phyloP scores from a whole-genome alignment of 2,113 vertebrate species.

The Daubentonia madagascariensis region DNA sequence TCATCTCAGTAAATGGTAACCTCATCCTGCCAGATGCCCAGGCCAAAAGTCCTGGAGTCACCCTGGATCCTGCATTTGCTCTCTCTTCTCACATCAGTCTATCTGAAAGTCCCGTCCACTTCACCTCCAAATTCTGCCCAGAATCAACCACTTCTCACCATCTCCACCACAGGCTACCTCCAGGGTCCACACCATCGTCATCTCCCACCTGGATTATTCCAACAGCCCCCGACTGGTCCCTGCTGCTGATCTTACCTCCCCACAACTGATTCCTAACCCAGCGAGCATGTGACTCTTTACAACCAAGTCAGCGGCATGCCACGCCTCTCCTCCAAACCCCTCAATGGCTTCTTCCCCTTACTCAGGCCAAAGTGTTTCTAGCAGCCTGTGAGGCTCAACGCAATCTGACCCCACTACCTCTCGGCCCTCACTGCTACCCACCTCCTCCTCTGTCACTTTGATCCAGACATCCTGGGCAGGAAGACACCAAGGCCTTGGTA shows the following conservation, averaged over 20 bases:
- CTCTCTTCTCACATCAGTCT: not conserved
- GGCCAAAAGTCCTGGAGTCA: not conserved
- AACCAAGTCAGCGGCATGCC: not conserved
- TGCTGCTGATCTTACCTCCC: not conserved
- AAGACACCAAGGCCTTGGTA: not conserved
- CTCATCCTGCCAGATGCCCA: not conserved
- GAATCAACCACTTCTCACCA: not conserved
- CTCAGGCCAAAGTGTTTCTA: not conserved
- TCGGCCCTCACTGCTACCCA: not conserved
- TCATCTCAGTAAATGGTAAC: not conserved
- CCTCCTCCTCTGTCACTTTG: not conserved
- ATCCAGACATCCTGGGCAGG: not conserved
- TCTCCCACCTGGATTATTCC: not conserved
- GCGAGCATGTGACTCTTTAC: not conserved
- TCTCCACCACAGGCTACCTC: not conserved
- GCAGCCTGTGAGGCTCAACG: not conserved
- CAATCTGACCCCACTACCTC: not conserved
- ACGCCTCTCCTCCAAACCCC: not conserved
- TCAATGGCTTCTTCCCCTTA: not conserved
- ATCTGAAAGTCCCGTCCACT: not conserved
- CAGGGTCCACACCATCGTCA: not conserved
- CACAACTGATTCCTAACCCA: not conserved
- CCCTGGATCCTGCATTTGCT: not conserved
- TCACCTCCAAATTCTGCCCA: not conserved
- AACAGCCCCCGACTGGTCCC: not conserved